Evolutionary conservation across 2,113 vertebrate genomes (phyloP).

Genomic region (Podarcis muralis): DNA sequence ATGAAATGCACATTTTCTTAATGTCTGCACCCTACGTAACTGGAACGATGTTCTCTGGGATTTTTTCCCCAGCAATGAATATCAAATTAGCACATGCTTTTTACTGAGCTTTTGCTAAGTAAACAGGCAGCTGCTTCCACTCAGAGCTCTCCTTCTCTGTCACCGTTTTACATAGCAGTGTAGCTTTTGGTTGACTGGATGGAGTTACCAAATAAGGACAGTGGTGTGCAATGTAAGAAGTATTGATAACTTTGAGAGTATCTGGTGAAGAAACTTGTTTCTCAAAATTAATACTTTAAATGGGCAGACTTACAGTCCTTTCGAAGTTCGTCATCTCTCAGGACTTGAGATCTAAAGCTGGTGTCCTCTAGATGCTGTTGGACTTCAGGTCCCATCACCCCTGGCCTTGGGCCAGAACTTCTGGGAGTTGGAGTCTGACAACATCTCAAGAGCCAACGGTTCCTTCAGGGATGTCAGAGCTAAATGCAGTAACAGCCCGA

Average conservation of each 20-base stretch:
- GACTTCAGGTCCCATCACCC: too few species aligned
- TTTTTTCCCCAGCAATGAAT: not conserved
- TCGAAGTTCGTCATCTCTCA: not conserved
- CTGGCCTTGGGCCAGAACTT: not conserved
- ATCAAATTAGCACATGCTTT: not conserved
- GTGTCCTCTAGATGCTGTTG: not conserved
- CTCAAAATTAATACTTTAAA: not conserved
- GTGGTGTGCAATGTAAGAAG: not conserved
- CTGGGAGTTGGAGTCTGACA: not conserved
- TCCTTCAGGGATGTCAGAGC: not conserved
- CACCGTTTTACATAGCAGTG: not conserved
- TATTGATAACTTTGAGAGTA: not conserved
- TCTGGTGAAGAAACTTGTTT: not conserved
- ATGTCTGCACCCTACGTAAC: not conserved
- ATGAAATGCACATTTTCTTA: not conserved
- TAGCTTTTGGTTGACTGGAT: not conserved
- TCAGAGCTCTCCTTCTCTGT: constrained; percentile 21
- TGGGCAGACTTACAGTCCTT: not conserved
- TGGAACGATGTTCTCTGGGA: not conserved
- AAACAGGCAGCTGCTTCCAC: constrained; percentile 25
- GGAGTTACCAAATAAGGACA: not conserved
- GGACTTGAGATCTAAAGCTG: too few species aligned
- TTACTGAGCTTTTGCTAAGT: not conserved
- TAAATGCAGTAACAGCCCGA: too few species aligned
- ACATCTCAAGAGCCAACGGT: not conserved